Evolutionary conservation across 2,888 invertebrate species (phyloP).

Genomic region (Noctua fimbriata): DNA sequence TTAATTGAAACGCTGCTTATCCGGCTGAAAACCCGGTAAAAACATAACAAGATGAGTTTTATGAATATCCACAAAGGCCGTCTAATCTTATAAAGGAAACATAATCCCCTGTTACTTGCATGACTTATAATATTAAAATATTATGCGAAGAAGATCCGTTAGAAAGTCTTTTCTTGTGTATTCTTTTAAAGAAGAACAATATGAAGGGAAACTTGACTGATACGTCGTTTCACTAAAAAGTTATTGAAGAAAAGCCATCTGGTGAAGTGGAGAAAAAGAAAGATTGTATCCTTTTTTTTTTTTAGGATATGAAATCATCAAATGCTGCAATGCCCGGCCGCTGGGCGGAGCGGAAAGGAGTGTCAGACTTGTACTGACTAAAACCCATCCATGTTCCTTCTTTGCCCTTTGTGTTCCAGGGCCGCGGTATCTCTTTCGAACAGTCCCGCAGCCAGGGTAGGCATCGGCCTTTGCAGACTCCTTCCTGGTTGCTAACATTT

Average conservation of each 20-base stretch:
- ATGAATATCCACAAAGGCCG: slow-evolving; percentile 67
- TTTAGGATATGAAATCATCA: no score
- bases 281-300: background rate
- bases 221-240: background rate
- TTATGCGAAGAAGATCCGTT: slow-evolving; percentile 27
- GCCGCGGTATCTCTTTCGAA: no score
- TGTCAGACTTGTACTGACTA: no score
- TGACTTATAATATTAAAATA: slow-evolving; percentile 60
- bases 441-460: no score
- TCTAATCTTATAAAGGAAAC: slow-evolving; percentile 68
- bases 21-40: slow-evolving; percentile 64
- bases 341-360: no score
- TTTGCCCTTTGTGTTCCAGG: no score
- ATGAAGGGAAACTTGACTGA: background rate
- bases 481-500: no score
- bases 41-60: slow-evolving; percentile 70
- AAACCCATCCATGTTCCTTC: no score
- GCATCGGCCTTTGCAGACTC: no score
- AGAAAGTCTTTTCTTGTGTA: slow-evolving; percentile 21
- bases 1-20: slow-evolving; percentile 74
- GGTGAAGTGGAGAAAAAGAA: background rate
- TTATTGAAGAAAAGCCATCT: background rate
- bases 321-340: no score
- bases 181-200: background rate
- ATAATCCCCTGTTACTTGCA: slow-evolving; percentile 67